Base-by-base conservation (phyloP, 1,140 invertebrate genomes). In the Pinna nobilis region DNA sequence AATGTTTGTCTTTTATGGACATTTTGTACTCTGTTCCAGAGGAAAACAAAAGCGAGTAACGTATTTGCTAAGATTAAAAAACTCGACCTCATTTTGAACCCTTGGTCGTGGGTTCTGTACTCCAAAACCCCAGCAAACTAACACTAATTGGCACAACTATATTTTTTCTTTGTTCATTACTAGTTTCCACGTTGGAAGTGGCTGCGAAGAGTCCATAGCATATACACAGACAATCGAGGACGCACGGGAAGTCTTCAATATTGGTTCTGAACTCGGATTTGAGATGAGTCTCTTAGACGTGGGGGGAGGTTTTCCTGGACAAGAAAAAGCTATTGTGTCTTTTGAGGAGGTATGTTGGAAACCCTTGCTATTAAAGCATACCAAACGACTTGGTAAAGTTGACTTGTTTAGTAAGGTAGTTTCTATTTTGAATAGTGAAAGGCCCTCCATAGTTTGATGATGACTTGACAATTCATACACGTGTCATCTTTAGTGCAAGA, bases 161-260 rank as follows among this genome's bases (percentile, higher is more conserved):
- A n/a, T n/a, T n/a, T n/a, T n/a, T n/a, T n/a, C n/a, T 44, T 18
- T 44, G 39, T 44, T 44, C 18, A 9, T 7, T 44, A 9, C 18
- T 44, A 90, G 89, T 35, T 91, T 91, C 82, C 90, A 91, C 80
- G 90, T 90, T 59, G 90, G 90, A 7, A 89, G 87, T 74, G 89
- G 88, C 35, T 89, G 89, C 64, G 80, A 84, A 50, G 89, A 90
- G 35, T 82, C 88, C 7, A 76, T 72, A 61, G 88, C 90, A 6
- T 91, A 86, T 81, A 44, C 76, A 18, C 71, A 59, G 23, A 89
- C 89, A 15, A 84, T 91, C 41, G 60, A 80, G 35, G 77, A 84
- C 50, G 86, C 89, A 18, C 70, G 82, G 20, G 71, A 81, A 7
- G 83, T 89, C n/a, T 91, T 90, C 79, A 81, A 90, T 49, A 76